phyloP scores from a whole-genome alignment of 2,888 invertebrate genomes.

The Aquatica leii region DNA sequence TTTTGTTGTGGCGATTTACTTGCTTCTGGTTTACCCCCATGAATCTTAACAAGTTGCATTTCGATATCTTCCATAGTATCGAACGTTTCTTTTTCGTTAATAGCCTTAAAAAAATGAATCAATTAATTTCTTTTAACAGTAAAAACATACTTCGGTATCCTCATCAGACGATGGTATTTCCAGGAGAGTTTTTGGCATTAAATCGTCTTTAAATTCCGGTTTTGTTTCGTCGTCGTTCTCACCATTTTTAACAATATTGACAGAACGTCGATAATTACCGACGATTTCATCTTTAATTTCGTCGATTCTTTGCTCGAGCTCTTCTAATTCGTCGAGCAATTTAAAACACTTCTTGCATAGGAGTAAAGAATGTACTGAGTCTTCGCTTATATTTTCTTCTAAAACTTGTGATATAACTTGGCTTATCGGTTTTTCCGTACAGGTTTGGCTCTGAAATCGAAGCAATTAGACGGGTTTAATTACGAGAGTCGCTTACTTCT shows the following conservation, averaged over 20 bases:
- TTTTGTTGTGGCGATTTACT: slow-evolving; percentile 28
- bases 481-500: slow-evolving; percentile 46
- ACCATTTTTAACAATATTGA: slow-evolving; percentile 40
- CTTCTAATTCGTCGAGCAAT: slow-evolving; percentile 69
- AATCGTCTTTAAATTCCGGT: slow-evolving; percentile 48
- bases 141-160: slow-evolving; percentile 45
- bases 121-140: too few species aligned
- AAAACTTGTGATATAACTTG: slow-evolving; percentile 62
- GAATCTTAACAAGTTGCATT: slow-evolving; percentile 56
- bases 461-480: neutral
- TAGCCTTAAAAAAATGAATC: slow-evolving; percentile 10
- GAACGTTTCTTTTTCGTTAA: slow-evolving; percentile 24
- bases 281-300: slow-evolving; percentile 65
- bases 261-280: slow-evolving; percentile 58
- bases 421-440: slow-evolving; percentile 49
- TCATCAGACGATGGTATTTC: slow-evolving; percentile 59
- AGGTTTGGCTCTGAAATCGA: slow-evolving; percentile 48
- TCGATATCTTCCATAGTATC: slow-evolving; percentile 57
- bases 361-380: slow-evolving; percentile 64
- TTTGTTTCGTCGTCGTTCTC: slow-evolving; percentile 45
- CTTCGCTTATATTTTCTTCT: slow-evolving; percentile 62
- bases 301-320: slow-evolving; percentile 62
- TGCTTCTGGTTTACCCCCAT: slow-evolving; percentile 41
- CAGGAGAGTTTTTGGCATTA: slow-evolving; percentile 55
- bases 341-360: slow-evolving; percentile 76